Conservation (phyloP, 2,113 vertebrate species). For the Axis porcinus region DNA sequence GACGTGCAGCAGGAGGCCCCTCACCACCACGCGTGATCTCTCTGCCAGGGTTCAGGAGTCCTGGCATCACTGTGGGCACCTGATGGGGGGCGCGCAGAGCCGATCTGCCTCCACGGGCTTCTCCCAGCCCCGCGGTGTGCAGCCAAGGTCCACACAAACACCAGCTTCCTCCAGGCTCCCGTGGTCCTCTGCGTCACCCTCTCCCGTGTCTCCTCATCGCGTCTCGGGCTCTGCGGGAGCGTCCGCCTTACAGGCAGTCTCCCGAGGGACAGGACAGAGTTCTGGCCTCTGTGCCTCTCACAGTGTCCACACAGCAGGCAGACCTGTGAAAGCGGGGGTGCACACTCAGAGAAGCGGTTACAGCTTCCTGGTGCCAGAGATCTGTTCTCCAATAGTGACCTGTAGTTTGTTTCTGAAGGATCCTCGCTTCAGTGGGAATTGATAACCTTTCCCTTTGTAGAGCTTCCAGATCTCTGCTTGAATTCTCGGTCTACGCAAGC, state of each 20-base stretch:
- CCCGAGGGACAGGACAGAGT: neutral
- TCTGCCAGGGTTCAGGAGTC: neutral
- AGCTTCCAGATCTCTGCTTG: neutral
- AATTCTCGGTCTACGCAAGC: neutral
- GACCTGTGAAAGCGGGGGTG: neutral
- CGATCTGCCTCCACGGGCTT: too few relatives aligned
- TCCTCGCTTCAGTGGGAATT: neutral
- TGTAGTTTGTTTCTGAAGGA: neutral
- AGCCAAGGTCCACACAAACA: neutral
- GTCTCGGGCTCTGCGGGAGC: neutral
- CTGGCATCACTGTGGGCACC: neutral
- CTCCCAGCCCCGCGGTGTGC: neutral
- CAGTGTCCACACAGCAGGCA: too few relatives aligned
- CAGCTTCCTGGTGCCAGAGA: neutral
- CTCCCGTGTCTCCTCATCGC: fast-evolving
- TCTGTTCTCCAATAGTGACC: neutral
- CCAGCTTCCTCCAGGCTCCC: neutral
- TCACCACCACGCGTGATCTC: neutral
- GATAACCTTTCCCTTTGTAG: neutral
- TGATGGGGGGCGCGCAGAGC: neutral
- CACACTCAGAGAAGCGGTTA: neutral
- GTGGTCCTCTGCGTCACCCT: neutral
- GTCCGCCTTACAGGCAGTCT: neutral
- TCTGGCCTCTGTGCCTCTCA: neutral
- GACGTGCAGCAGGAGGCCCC: neutral